Conservation (phyloP, 2,888 invertebrate species). For the Philopedon plagiatum region DNA sequence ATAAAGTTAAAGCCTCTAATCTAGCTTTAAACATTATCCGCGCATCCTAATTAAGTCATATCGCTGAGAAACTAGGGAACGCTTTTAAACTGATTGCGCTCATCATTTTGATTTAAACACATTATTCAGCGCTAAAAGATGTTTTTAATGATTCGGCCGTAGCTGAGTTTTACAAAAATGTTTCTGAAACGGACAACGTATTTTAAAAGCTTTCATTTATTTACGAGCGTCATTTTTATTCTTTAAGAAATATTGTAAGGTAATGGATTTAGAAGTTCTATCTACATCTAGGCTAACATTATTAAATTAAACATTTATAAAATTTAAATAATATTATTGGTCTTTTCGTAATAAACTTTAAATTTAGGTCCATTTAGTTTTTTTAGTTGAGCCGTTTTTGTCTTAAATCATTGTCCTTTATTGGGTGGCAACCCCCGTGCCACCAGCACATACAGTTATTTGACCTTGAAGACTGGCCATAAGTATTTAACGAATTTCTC, state of each 20-base stretch:
- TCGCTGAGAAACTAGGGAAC: conserved; percentile 45
- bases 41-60: conserved; percentile 49
- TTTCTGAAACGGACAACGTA: neutral
- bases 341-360: too few relatives aligned
- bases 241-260: neutral
- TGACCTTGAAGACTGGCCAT: too few relatives aligned
- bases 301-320: too few relatives aligned
- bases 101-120: conserved; percentile 46
- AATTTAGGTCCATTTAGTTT: too few relatives aligned
- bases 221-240: neutral
- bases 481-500: too few relatives aligned
- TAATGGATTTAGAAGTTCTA: too few relatives aligned
- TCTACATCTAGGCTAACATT: too few relatives aligned
- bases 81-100: conserved; percentile 49
- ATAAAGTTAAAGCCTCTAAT: conserved; percentile 34
- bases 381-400: too few relatives aligned
- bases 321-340: too few relatives aligned
- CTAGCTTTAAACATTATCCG: conserved; percentile 45
- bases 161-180: conserved; percentile 21
- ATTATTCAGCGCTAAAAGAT: conserved; percentile 42
- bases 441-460: too few relatives aligned
- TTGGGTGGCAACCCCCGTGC: too few relatives aligned
- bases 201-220: neutral
- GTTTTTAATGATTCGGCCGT: conserved; percentile 35
- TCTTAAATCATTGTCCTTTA: too few relatives aligned